Percentiles rank a stretch among this genome's conserved stretches.
Evolutionary conservation across 2,113 vertebrate genomes (phyloP).

Genomic region (Zapus hudsonius): DNA sequence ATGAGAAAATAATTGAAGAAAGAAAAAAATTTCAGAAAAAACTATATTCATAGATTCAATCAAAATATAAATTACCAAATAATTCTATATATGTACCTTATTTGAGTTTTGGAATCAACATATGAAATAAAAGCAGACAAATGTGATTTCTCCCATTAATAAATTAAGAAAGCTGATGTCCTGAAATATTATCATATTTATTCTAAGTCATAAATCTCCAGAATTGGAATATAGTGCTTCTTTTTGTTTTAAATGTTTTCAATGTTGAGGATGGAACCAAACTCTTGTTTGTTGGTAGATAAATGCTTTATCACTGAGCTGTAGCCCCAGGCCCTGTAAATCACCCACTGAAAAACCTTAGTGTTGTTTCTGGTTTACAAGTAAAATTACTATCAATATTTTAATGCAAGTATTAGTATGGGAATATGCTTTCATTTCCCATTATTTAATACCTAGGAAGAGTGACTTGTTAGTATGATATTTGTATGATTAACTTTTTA

Average conservation of each 20-base stretch:
- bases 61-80: constrained; percentile 5
- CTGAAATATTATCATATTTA: neutral
- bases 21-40: constrained; percentile 13
- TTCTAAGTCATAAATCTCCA: neutral
- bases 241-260: neutral
- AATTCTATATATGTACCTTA: neutral
- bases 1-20: constrained; percentile 12
- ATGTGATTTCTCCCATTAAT: neutral
- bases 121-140: neutral
- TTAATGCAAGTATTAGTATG: neutral
- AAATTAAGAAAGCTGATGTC: neutral
- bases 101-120: constrained; percentile 6
- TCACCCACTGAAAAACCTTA: neutral
- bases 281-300: neutral
- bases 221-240: neutral
- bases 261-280: neutral
- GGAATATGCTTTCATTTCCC: neutral
- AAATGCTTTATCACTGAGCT: no score
- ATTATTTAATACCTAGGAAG: neutral
- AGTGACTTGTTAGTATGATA: neutral
- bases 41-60: neutral
- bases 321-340: neutral
- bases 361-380: neutral
- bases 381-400: neutral
- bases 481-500: neutral